Conservation (phyloP, 2,113 vertebrate species). For the Tauraco erythrolophus region DNA sequence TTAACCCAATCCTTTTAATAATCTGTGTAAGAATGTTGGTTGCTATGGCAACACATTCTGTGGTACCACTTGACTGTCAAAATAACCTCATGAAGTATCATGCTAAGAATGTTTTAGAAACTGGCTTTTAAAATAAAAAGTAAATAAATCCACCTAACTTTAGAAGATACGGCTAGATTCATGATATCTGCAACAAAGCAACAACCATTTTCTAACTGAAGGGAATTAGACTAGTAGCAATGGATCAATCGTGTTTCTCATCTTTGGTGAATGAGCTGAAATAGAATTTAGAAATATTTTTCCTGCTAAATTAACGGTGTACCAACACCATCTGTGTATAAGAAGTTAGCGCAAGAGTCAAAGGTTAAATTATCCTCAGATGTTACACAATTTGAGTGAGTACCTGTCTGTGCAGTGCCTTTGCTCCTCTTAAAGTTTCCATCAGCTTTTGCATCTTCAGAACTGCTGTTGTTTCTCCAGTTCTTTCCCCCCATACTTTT, state of each 20-base stretch:
- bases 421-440: neutral
- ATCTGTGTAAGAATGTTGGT: constrained; percentile 32
- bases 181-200: neutral
- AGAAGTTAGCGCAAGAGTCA: neutral
- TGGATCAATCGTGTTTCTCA: neutral
- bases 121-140: constrained; percentile 6
- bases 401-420: neutral
- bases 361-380: neutral
- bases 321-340: neutral
- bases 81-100: constrained; percentile 48
- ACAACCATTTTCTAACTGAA: neutral
- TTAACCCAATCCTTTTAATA: constrained; percentile 46
- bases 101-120: constrained; percentile 24
- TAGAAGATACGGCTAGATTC: neutral
- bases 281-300: neutral
- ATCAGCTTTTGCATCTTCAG: neutral
- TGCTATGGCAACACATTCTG: constrained; percentile 29
- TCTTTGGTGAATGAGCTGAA: neutral
- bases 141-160: neutral
- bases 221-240: neutral
- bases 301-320: neutral
- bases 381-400: neutral
- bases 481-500: neutral
- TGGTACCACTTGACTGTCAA: constrained; percentile 37
- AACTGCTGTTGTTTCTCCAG: neutral